Base-by-base conservation (phyloP, 2,797 vertebrate genomes). In the Microcaecilia unicolor region DNA sequence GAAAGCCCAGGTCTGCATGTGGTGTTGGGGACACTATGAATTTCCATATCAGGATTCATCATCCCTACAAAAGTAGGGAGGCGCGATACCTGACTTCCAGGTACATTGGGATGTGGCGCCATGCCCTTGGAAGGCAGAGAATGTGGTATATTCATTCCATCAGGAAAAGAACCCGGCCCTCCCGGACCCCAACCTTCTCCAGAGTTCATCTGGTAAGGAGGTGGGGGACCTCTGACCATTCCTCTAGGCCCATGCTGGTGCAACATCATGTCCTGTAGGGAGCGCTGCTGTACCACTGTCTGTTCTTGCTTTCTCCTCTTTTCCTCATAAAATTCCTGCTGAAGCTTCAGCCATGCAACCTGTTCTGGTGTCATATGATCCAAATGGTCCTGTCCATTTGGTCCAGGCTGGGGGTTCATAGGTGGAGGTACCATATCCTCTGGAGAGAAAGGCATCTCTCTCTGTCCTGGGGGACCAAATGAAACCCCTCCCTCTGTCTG, bases 341-440 rank as follows among this genome's bases (percentile, higher is more conserved):
- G 96, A 45, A 99, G 64, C 60, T 98, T 98, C 32, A 99, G 73
- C 96, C 96, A 99, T 0, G 96, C 96, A 51, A 98, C 89, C 65
- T 99, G 96, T 69, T 99, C 94, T 1, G 96, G 95, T 34, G 92
- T 98, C 92, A 99, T 96, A 34, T 98, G 95, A 52, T 99, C 95
- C 32, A 93, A 76, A 17, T 93, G 92, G 52, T 89, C 94, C 5
- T 80, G 82, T 12, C 85, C 87, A 8, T n/a, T n/a, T n/a, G n/a
- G n/a, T 75, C 85, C 87, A 8, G 83, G 53, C 57, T 86, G 87
- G 8, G 85, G 77, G 67, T 83, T 89, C 54, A 90, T 82, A 22
- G 84, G 81, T 15, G 90, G 91, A 28, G 91, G 90, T 32, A 87
- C 90, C 85, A 97, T 89, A 61, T 98, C 94, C 52, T 97, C 96